phyloP scores from a whole-genome alignment of 2,113 vertebrate species.

The Semicossyphus pulcher region DNA sequence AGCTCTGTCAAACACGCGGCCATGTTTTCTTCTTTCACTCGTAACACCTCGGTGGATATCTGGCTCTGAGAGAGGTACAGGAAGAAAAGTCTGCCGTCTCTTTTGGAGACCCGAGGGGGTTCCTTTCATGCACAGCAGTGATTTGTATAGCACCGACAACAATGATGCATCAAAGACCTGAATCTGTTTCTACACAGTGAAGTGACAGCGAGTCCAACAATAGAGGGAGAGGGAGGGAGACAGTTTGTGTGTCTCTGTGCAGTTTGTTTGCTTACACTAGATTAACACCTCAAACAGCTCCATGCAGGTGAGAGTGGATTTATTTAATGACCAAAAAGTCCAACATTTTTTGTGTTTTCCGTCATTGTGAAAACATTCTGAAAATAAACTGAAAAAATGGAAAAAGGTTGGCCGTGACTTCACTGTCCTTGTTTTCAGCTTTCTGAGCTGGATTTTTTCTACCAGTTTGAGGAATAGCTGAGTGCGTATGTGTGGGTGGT shows the following conservation, averaged over 20 bases:
- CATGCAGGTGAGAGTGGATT: slow-evolving; percentile 2
- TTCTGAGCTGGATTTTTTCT: no score
- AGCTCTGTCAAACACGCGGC: slow-evolving; percentile 47
- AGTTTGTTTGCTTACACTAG: neutral
- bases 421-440: no score
- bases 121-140: slow-evolving; percentile 70
- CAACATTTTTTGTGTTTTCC: no score
- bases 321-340: neutral
- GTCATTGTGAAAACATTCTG: no score
- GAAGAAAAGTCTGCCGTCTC: slow-evolving; percentile 57
- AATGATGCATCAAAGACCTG: no score
- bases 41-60: slow-evolving; percentile 57
- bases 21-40: slow-evolving; percentile 50
- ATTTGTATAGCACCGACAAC: slow-evolving; percentile 71
- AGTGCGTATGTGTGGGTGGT: slow-evolving; percentile 1
- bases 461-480: no score
- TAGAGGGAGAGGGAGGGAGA: neutral
- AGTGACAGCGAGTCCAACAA: no score
- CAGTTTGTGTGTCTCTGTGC: neutral
- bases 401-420: no score
- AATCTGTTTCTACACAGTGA: no score
- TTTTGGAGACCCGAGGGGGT: slow-evolving; percentile 59
- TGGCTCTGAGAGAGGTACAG: slow-evolving; percentile 41
- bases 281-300: slow-evolving; percentile 24
- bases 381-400: no score